These are phyloP conservation scores for Akabosia matsudoensis DNA, from an alignment of 1,140 invertebrate genomes.

Conservation along the genomic window DNA sequence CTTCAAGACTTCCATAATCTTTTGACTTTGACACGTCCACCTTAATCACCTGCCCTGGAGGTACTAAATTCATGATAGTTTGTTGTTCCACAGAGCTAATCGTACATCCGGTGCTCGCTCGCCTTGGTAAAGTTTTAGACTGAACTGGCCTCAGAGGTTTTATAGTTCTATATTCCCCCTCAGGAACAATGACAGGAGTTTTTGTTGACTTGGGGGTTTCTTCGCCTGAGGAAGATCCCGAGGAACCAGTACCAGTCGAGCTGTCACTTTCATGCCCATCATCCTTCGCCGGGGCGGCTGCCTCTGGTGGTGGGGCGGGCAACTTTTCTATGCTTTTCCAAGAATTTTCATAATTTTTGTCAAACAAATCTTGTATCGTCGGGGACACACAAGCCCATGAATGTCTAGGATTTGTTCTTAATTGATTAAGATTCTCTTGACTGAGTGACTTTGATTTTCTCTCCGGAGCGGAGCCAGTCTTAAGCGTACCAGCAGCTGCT, in stretches of 20 bases:
- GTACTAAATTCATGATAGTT: slow-evolving; percentile 48
- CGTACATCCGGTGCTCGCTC: slow-evolving; percentile 45
- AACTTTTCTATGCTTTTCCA: slow-evolving; percentile 48
- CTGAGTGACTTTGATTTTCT: slow-evolving; percentile 50
- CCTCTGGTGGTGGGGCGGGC: slow-evolving; percentile 45
- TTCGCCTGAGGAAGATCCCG: slow-evolving; percentile 28
- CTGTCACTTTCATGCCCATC: slow-evolving; percentile 41
- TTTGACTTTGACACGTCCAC: slow-evolving; percentile 60
- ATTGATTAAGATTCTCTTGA: slow-evolving; percentile 52
- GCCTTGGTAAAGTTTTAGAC: slow-evolving; percentile 43
- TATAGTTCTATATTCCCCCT: slow-evolving; percentile 47
- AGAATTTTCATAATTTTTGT: slow-evolving; percentile 52
- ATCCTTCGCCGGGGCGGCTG: slow-evolving; percentile 60
- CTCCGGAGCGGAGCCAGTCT: slow-evolving; percentile 39
- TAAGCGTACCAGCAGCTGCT: background rate
- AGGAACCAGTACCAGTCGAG: slow-evolving; percentile 27
- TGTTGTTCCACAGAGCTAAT: slow-evolving; percentile 44
- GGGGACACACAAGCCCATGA: slow-evolving; percentile 50
- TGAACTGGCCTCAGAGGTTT: slow-evolving; percentile 48
- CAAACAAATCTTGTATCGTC: slow-evolving; percentile 44
- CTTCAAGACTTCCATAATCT: slow-evolving; percentile 48
- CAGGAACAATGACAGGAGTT: slow-evolving; percentile 32
- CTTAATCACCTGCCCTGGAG: slow-evolving; percentile 69
- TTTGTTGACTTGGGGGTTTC: slow-evolving; percentile 36
- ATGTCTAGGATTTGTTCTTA: slow-evolving; percentile 48